Evolutionary conservation across 2,888 invertebrate genomes (phyloP), one percentile per base, ranked within the genome.

Genomic region (Uropetala carovei): DNA sequence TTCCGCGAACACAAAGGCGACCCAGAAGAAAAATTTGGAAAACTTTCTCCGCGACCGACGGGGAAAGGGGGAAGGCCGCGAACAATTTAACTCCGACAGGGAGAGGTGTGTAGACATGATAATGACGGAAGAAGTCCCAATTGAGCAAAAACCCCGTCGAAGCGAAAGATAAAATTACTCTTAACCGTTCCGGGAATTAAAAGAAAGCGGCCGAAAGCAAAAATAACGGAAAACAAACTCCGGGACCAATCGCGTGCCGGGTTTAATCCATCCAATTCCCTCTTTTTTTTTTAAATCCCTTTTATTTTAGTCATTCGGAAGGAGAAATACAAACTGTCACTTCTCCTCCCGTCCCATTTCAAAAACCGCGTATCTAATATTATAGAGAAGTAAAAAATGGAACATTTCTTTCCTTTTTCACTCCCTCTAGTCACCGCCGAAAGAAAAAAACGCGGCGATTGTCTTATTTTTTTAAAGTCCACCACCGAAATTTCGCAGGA

Each of bases 231-330:
- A 43, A 43, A 43, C 43, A 75, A 75, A 75, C 75, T 22, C 22
- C 22, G 14, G 75, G 22, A 75, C 75, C 75, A 22, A 75, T 75
- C 75, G 22, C 75, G 75, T 27, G 75, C 27, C 75, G 22, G 10
- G 75, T 75, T 75, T 75, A 75, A 75, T 75, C 75, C 75, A 22
- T 75, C 75, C 75, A 27, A 75, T 75, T 75, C 75, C 11, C 75
- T 22, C 27, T 75, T 75, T 27, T 22, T 75, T n/a, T 75, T 27
- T 43, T 3, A 43, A 43, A 43, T 43, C 43, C 43, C 43, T 43
- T 43, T 1, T 43, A 43, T 43, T 43, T 43, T 43, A 1, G 43
- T 43, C 5, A 1, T 43, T 43, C 5, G 43, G 43, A 43, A 43
- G 43, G 43, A 43, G 43, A 43, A 43, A 43, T 5, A 43, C 43